Evolutionary conservation across 2,888 invertebrate genomes (phyloP).

Genomic region (Cerceris ruficornis): DNA sequence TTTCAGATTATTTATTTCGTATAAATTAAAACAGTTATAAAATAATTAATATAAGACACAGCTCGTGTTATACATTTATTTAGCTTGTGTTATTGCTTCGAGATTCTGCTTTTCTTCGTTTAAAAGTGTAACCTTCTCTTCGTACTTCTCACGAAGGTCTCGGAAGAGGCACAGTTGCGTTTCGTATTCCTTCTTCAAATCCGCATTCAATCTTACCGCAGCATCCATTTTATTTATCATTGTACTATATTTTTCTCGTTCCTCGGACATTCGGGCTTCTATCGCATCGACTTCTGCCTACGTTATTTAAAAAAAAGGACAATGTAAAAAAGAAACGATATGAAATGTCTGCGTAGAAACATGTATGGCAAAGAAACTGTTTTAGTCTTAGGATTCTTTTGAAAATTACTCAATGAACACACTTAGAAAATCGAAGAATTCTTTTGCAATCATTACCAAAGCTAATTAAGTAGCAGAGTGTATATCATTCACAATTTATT

Average conservation of each 20-base stretch:
- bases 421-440: not conserved
- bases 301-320: not conserved
- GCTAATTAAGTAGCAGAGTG: no score
- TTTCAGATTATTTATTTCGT: conserved; percentile 33
- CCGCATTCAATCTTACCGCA: conserved; percentile 88
- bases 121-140: conserved; percentile 85
- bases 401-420: not conserved
- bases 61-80: conserved; percentile 12
- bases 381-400: no score
- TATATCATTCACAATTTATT: no score
- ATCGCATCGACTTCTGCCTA: conserved; percentile 87
- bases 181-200: conserved; percentile 90
- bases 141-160: conserved; percentile 87
- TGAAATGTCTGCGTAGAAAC: no score
- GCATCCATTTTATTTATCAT: conserved; percentile 88
- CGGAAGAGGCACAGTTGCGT: conserved; percentile 89
- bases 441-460: no score
- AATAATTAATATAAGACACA: not conserved
- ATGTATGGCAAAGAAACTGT: no score
- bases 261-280: conserved; percentile 87
- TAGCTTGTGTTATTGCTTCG: conserved; percentile 46
- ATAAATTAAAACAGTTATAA: conserved; percentile 43
- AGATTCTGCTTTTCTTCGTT: conserved; percentile 83
- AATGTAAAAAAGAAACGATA: not conserved
- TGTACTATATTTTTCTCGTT: conserved; percentile 87